Conservation (phyloP, 2,113 vertebrate species). For the Corythaeola cristata region DNA sequence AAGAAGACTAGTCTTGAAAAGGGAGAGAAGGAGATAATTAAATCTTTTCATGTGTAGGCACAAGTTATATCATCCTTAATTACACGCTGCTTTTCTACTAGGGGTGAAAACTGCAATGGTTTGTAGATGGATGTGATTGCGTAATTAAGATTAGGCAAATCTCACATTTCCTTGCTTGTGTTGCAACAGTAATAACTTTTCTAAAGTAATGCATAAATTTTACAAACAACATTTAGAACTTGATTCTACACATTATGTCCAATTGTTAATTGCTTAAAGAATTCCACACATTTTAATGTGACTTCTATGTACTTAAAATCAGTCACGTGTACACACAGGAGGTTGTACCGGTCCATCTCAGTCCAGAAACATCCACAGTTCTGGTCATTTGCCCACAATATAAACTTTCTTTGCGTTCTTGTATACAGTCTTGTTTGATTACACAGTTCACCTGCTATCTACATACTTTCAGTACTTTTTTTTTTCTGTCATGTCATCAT, state of each 20-base stretch:
- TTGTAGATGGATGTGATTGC: not conserved
- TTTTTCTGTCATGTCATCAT: not conserved
- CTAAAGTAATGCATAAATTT: not conserved
- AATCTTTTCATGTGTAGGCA: not conserved
- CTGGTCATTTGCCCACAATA: not conserved
- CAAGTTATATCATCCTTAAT: constrained; percentile 29
- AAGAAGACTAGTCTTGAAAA: not conserved
- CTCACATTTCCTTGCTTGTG: not conserved
- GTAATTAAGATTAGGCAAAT: not conserved
- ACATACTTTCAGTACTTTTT: not conserved
- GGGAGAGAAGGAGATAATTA: not conserved
- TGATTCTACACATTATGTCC: not conserved
- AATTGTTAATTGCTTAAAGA: not conserved
- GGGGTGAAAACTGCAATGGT: not conserved
- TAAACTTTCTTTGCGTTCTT: not conserved
- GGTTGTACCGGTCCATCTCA: not conserved
- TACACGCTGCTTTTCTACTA: constrained; percentile 1
- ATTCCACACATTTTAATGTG: not conserved
- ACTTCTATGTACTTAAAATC: not conserved
- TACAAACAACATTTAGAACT: not conserved
- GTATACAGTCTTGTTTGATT: not conserved
- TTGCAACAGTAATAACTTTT: not conserved
- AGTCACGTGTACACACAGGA: not conserved
- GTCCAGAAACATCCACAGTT: fast-evolving
- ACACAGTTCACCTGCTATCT: not conserved